Evolutionary conservation across 1,140 invertebrate species (phyloP).

Genomic region (Hesperophylax magnus): DNA sequence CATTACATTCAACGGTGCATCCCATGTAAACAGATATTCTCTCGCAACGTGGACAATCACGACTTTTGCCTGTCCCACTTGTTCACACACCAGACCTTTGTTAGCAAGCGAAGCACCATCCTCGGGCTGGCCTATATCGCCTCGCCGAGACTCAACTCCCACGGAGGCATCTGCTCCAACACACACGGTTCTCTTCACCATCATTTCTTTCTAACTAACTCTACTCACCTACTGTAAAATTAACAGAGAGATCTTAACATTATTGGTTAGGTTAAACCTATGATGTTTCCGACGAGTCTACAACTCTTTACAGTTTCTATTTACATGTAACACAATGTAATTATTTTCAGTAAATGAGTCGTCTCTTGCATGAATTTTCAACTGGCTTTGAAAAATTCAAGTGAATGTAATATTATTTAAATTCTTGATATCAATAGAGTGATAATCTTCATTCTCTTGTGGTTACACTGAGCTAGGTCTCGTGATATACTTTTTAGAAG

Average conservation of each 20-base stretch:
- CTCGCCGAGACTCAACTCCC: slow-evolving; percentile 63
- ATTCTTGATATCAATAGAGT: no score
- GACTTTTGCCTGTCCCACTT: slow-evolving; percentile 70
- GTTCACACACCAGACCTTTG: slow-evolving; percentile 72
- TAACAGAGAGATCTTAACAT: neutral
- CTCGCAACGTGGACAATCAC: slow-evolving; percentile 61
- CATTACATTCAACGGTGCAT: no score
- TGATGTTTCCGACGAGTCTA: no score
- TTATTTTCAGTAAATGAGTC: no score
- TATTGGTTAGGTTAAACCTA: neutral
- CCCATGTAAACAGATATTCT: slow-evolving; percentile 64
- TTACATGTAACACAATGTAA: no score
- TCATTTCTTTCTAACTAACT: slow-evolving; percentile 7
- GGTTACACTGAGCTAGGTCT: no score
- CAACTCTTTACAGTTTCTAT: no score
- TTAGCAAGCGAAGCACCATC: slow-evolving; percentile 63
- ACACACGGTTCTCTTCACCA: slow-evolving; percentile 42
- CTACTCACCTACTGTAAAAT: neutral
- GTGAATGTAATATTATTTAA: no score
- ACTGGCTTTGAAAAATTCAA: no score
- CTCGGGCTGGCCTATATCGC: slow-evolving; percentile 72
- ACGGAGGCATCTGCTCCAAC: slow-evolving; percentile 70
- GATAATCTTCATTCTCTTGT: no score
- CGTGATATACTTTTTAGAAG: no score
- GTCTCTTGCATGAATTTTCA: no score